These are phyloP conservation scores for Cosmopolites sordidus DNA, from an alignment of 2,888 invertebrate genomes.

Conservation along the genomic window DNA sequence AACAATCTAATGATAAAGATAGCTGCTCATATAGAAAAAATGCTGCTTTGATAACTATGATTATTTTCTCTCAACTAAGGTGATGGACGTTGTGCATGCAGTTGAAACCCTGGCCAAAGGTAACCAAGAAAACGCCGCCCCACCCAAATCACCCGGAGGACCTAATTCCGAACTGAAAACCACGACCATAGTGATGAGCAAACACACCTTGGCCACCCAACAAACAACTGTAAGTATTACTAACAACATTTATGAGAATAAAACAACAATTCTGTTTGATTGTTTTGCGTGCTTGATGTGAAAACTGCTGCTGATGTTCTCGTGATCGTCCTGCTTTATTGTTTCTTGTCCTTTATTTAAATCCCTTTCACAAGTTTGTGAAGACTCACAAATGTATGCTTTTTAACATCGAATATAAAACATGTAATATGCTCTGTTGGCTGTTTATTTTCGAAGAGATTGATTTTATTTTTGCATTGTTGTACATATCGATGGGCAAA, in stretches of 20 bases:
- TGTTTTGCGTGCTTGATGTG: background rate
- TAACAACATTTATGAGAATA: background rate
- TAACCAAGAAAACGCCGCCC: conserved; percentile 52
- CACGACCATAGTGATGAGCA: conserved; percentile 91
- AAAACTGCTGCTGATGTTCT: background rate
- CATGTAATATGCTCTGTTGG: background rate
- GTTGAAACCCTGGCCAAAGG: conserved; percentile 71
- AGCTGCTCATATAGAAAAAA: too few species aligned
- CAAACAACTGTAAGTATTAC: conserved; percentile 54
- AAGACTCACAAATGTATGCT: background rate
- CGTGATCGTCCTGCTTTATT: background rate
- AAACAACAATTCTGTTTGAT: background rate
- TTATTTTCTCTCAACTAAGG: conserved; percentile 10
- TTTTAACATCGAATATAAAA: conserved; percentile 2
- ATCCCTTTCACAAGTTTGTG: too few species aligned
- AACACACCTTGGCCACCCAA: conserved; percentile 81
- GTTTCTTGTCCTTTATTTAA: background rate
- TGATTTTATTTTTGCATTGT: too few species aligned
- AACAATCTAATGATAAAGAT: too few species aligned
- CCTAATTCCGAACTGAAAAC: conserved; percentile 64
- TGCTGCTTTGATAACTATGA: too few species aligned
- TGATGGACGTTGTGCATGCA: conserved; percentile 52
- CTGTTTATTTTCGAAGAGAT: too few species aligned
- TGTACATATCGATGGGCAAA: too few species aligned
- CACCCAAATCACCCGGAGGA: conserved; percentile 72